Evolutionary conservation across 2,113 vertebrate genomes (phyloP), one percentile per base, ranked within the genome.

Genomic region (Chunga burmeisteri): DNA sequence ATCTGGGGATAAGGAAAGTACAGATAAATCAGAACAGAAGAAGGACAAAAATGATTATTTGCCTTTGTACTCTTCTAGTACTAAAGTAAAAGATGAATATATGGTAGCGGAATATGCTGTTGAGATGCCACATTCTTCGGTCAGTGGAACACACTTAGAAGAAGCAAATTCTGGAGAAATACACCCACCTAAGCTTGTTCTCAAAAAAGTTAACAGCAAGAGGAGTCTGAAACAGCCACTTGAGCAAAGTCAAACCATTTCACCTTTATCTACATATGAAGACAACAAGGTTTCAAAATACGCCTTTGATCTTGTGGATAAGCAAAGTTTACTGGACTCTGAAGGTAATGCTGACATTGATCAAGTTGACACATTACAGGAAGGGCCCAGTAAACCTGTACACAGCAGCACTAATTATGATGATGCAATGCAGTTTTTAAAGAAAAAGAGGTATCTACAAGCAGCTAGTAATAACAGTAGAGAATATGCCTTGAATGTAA

Each of bases 401-500:
- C 98, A 99, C 52, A 99, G 98, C 98, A 99, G 99, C 97, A 99
- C 99, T 97, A 99, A 99, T 93, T 99, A 99, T 12, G 99, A 99
- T 9, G 99, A 99, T n/a, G 99, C 99, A 97, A 99, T 99, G 99
- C 99, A 99, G 94, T 99, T 99, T 96, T 98, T 99, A 96, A 99
- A 99, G 98, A 99, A 99, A 97, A 99, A 99, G 88, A 98, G 99
- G 8, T 99, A 99, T 96, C 98, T 99, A 68, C 99, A 99, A 95
- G 99, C 99, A 10, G 98, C 99, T 26, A 98, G 98, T 94, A 98
- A 98, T 94, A 99, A 98, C 96, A 99, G 98, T 98, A 98, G 99
- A 89, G 99, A 99, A 83, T 99, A 99, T 61, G 97, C 98, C 22
- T 98, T 99, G 84, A 99, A 99, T 75, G 98, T 99, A 56, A 99